A percentile compares a stretch with the other conserved stretches of the same genome.
phyloP scores from a whole-genome alignment of 2,888 invertebrate species.

The Hirtodrosophila cameraria region DNA sequence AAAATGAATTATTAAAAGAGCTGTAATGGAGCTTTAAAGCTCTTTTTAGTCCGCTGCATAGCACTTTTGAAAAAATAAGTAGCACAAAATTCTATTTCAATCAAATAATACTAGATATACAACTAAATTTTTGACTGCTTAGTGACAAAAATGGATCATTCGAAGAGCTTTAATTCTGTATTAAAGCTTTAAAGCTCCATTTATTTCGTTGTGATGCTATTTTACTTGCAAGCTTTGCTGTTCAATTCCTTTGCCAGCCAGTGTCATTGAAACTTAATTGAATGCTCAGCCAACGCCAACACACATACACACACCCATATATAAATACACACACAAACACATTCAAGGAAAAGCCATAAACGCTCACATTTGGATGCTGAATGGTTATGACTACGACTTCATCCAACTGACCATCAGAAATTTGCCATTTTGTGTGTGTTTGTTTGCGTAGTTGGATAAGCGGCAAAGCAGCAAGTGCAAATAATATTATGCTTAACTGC shows the following conservation, averaged over 20 bases:
- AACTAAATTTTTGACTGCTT: no score
- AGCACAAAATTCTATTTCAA: no score
- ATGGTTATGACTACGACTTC: conserved; percentile 66
- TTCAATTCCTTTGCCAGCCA: neutral
- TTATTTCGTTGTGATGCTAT: no score
- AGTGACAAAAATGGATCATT: no score
- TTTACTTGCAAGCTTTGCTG: no score
- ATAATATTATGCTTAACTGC: conserved; percentile 77
- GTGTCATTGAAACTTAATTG: conserved; percentile 47
- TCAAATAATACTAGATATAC: no score
- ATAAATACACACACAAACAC: neutral
- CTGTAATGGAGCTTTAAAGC: no score
- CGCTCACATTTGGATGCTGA: conserved; percentile 63
- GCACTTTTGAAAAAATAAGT: no score
- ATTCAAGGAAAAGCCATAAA: conserved; percentile 47
- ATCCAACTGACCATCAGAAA: conserved; percentile 49
- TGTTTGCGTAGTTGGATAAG: conserved; percentile 41
- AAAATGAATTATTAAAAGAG: no score
- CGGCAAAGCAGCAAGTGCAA: conserved; percentile 71
- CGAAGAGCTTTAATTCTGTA: no score
- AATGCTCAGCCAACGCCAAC: conserved; percentile 11
- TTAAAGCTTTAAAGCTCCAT: neutral
- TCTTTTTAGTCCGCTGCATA: neutral
- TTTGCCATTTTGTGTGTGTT: conserved; percentile 28
- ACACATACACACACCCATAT: neutral